phyloP scores from a whole-genome alignment of 2,797 vertebrate genomes.

The Gallinago stenura region DNA sequence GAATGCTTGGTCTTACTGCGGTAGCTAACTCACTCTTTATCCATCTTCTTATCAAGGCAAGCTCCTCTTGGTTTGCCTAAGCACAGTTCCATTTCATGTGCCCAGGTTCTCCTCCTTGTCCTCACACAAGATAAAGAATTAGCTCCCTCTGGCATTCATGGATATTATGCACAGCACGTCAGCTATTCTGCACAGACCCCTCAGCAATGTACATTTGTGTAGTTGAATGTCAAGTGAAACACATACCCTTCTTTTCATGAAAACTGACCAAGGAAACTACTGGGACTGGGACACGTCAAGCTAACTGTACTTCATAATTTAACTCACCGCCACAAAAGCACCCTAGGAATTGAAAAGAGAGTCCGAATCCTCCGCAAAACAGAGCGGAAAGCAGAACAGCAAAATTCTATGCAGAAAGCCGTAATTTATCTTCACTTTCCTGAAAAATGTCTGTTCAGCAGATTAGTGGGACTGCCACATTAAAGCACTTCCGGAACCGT shows the following conservation, averaged over 20 bases:
- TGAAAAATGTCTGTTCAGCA: not conserved
- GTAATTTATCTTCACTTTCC: not conserved
- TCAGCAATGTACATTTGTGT: not conserved
- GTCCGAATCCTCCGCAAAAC: not conserved
- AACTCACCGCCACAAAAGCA: not conserved
- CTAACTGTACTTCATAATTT: not conserved
- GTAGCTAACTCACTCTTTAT: not conserved
- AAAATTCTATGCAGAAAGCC: not conserved
- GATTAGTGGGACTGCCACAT: not conserved
- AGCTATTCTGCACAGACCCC: not conserved
- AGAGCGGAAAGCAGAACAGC: not conserved
- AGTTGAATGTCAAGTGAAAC: not conserved
- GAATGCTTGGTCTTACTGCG: not conserved
- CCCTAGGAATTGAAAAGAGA: not conserved
- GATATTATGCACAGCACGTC: not conserved
- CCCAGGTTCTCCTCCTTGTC: not conserved
- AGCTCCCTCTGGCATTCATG: not conserved
- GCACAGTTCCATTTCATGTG: not conserved
- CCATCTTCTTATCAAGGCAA: not conserved
- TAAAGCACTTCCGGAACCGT: not conserved
- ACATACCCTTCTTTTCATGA: not conserved
- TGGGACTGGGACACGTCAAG: not conserved
- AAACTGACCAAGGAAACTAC: not conserved
- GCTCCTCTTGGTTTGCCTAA: not conserved
- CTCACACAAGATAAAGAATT: not conserved